phyloP scores from a whole-genome alignment of 2,888 invertebrate genomes.

The Kuschelorhynchus macadamiae region DNA sequence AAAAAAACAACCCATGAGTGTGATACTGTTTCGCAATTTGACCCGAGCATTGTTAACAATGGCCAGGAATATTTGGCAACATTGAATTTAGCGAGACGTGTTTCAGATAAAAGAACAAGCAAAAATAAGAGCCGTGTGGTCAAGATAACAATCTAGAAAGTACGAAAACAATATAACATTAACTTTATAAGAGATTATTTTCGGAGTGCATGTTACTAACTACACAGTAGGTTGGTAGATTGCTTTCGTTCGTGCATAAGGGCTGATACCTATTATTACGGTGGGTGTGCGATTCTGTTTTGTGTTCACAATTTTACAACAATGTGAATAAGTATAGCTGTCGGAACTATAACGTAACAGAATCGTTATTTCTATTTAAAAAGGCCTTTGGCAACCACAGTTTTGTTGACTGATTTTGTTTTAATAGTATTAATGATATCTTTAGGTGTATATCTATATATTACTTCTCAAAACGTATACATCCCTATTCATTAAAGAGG shows the following conservation, averaged over 20 bases:
- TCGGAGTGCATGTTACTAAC: slow-evolving; percentile 26
- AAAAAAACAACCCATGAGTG: too few relatives aligned
- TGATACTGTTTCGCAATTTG: background rate
- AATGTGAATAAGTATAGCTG: background rate
- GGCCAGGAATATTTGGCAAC: slow-evolving; percentile 32
- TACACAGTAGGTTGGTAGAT: slow-evolving; percentile 21
- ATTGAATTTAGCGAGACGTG: slow-evolving; percentile 22
- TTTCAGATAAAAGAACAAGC: slow-evolving; percentile 34
- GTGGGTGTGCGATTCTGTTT: slow-evolving; percentile 28
- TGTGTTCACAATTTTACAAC: background rate
- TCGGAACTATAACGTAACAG: background rate
- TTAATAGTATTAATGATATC: background rate
- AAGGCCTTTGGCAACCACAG: background rate
- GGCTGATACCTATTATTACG: slow-evolving; percentile 26
- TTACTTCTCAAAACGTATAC: too few relatives aligned
- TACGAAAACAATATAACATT: slow-evolving; percentile 42
- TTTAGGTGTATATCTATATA: too few relatives aligned
- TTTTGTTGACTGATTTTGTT: background rate
- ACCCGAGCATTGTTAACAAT: background rate
- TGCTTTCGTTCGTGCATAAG: slow-evolving; percentile 27
- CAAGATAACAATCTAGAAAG: slow-evolving; percentile 39
- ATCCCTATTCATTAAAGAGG: too few relatives aligned
- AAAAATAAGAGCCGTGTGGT: slow-evolving; percentile 32
- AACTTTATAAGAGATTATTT: slow-evolving; percentile 36
- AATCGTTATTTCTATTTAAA: background rate